Evolutionary conservation across 2,888 invertebrate species (phyloP).

Genomic region (Augiades crinisus): DNA sequence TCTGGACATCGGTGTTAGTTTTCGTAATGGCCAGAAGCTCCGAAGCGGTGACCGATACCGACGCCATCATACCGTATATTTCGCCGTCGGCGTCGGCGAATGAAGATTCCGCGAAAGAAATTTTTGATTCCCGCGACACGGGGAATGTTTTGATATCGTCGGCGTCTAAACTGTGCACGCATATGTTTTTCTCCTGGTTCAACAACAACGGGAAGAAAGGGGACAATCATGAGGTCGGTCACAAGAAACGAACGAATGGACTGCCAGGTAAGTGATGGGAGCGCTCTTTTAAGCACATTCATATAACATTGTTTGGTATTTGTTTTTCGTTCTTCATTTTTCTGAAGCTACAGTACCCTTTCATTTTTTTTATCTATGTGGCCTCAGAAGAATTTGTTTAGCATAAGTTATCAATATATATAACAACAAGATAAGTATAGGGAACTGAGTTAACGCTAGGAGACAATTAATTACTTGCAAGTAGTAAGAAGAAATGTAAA

Average conservation of each 20-base stretch:
- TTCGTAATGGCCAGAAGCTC: constrained; percentile 2
- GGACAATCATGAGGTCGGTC: neutral
- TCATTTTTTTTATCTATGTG: too few species aligned
- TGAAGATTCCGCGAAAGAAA: constrained; percentile 1
- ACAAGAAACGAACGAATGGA: neutral
- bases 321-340: too few species aligned
- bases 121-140: neutral
- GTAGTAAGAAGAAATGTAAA: too few species aligned
- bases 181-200: constrained; percentile 13
- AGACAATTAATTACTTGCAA: too few species aligned
- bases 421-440: too few species aligned
- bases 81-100: neutral
- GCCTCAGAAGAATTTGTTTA: too few species aligned
- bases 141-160: constrained; percentile 3
- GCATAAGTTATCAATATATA: too few species aligned
- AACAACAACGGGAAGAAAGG: constrained; percentile 9
- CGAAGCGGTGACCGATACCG: constrained; percentile 1
- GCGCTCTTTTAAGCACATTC: neutral
- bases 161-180: constrained; percentile 7
- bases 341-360: too few species aligned
- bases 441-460: too few species aligned
- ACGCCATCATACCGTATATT: neutral
- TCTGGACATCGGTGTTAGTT: neutral
- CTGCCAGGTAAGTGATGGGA: constrained; percentile 1
- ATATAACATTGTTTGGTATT: too few species aligned